Base-by-base conservation (phyloP, 2,888 invertebrate species). In the Abrostola tripartita region DNA sequence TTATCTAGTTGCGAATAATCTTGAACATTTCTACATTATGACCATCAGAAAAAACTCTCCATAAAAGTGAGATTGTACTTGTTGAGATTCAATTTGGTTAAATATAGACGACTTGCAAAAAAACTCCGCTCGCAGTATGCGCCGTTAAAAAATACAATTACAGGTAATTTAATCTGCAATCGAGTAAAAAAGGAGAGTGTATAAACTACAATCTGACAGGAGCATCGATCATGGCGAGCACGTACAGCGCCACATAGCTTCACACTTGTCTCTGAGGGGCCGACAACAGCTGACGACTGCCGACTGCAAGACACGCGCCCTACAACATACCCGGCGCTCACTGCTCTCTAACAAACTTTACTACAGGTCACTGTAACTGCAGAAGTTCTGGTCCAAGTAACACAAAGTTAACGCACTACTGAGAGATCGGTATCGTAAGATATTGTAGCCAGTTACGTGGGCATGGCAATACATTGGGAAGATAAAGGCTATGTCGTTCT, bases 101-200 rank as follows among this genome's bases (percentile, higher is more conserved):
- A 14, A 14, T 47, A 47, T 9, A 24, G 44, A 8, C 44, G 10
- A 24, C 44, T 24, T 4, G 24, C 24, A 14, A 47, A 24, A 9
- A 14, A 14, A 47, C 44, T 14, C 44, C 44, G 24, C 24, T 14
- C 36, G 11, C 8, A 5, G 36, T 50, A 6, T 49, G 10, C 36
- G 36, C 11, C 10, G 11, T 50, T 11, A 50, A 50, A 50, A 50
- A 50, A 7, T 50, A 50, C 36, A 36, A 50, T 50, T 50, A 50
- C 50, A 50, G 36, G 11, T 50, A 50, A 50, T 50, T 50, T 50
- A 50, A 36, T 50, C 35, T 36, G 36, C 36, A 50, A 50, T 50
- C 11, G 36, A 36, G 35, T 6, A 10, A 50, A 50, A 50, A 50
- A 50, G 36, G 11, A 9, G 6, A 50, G 36, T 50, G 36, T 5